phyloP scores from a whole-genome alignment of 2,113 vertebrate genomes.

The Phoenicopterus ruber region DNA sequence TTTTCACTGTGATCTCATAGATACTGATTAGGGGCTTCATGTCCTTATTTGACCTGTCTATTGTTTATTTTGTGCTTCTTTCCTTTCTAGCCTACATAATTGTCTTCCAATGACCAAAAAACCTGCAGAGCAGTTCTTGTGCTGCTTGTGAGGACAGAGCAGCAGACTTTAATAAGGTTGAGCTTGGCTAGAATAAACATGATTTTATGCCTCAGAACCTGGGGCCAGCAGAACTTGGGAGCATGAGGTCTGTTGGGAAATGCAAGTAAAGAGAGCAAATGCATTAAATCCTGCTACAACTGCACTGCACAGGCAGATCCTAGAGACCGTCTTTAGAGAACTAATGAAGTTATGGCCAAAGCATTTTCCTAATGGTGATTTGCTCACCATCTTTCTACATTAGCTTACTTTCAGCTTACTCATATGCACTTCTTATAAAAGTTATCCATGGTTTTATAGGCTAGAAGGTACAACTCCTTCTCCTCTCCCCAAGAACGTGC shows the following conservation, averaged over 20 bases:
- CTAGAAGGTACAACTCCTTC: not conserved
- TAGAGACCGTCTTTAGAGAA: not conserved
- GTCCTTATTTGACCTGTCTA: not conserved
- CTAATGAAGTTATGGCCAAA: not conserved
- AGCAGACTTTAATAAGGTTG: not conserved
- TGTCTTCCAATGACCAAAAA: not conserved
- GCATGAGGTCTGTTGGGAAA: not conserved
- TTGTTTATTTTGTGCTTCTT: not conserved
- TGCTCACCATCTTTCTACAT: not conserved
- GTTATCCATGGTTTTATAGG: not conserved
- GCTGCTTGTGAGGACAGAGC: not conserved
- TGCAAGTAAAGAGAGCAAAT: not conserved
- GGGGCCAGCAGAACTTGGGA: not conserved
- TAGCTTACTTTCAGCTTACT: not conserved
- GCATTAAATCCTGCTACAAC: not conserved
- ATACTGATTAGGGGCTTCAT: not conserved
- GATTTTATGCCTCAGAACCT: not conserved
- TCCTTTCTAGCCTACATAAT: not conserved
- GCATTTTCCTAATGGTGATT: not conserved
- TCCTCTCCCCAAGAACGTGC: not conserved
- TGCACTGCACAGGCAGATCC: not conserved
- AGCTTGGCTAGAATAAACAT: not conserved
- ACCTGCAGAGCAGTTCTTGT: not conserved
- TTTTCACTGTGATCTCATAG: not conserved
- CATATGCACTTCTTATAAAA: not conserved